Percentiles rank a stretch among this genome's conserved stretches.
Evolutionary conservation across 1,140 invertebrate genomes (phyloP).

Genomic region (Bombus soroeensis): DNA sequence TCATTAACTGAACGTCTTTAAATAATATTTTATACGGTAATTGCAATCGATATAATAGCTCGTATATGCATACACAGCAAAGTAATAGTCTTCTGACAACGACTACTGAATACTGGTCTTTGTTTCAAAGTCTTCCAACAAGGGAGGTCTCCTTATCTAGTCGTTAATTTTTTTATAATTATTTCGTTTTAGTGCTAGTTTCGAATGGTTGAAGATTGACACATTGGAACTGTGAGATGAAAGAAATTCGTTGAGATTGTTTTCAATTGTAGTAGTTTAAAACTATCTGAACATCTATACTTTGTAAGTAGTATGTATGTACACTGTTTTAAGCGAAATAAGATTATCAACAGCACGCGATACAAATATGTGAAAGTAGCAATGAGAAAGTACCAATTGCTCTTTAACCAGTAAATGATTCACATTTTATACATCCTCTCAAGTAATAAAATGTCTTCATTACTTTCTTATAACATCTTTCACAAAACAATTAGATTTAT

Average conservation of each 20-base stretch:
- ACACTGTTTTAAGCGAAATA: neutral
- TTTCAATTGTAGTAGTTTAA: neutral
- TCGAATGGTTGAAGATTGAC: too few species aligned
- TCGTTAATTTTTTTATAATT: slow-evolving; percentile 60
- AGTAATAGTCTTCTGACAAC: slow-evolving; percentile 39
- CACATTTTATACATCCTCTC: neutral
- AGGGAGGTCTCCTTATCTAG: slow-evolving; percentile 61
- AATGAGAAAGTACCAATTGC: neutral
- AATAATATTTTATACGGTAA: slow-evolving; percentile 52
- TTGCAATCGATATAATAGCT: slow-evolving; percentile 44
- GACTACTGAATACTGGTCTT: slow-evolving; percentile 64
- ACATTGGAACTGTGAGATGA: neutral
- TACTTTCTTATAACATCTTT: neutral
- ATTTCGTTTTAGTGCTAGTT: slow-evolving; percentile 49
- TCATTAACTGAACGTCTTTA: slow-evolving; percentile 40
- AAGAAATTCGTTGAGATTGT: neutral
- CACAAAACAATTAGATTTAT: neutral
- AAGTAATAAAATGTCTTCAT: neutral
- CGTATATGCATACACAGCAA: slow-evolving; percentile 4
- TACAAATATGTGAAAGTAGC: neutral
- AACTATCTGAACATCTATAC: neutral
- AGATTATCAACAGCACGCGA: neutral
- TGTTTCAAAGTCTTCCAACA: slow-evolving; percentile 52
- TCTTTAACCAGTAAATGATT: neutral
- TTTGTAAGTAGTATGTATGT: neutral